A percentile compares a stretch with the other conserved stretches of the same genome.
Evolutionary conservation across 2,888 invertebrate genomes (phyloP).

Genomic region (Eupithecia pulchellata): DNA sequence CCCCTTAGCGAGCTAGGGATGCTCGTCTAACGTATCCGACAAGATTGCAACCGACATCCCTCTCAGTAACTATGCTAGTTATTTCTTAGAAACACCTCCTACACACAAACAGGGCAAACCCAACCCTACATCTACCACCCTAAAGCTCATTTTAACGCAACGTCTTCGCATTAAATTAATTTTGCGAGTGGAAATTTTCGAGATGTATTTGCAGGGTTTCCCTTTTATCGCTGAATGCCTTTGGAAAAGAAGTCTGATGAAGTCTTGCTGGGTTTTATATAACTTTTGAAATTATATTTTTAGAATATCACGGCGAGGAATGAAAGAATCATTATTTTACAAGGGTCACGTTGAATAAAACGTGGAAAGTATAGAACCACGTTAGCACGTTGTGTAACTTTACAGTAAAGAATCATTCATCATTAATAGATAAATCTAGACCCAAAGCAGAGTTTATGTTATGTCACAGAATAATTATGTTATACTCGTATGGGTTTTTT

Average conservation of each 20-base stretch:
- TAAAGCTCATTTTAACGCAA: slow-evolving; percentile 6
- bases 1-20: slow-evolving; percentile 6
- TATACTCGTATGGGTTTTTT: too few relatives aligned
- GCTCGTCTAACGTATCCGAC: slow-evolving; percentile 47
- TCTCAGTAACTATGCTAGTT: slow-evolving; percentile 22
- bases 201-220: slow-evolving; percentile 32
- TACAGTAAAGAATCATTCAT: too few relatives aligned
- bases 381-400: background rate
- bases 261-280: slow-evolving; percentile 13
- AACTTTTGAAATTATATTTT: slow-evolving; percentile 14
- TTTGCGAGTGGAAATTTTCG: slow-evolving; percentile 33
- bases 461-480: too few relatives aligned
- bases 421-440: too few relatives aligned
- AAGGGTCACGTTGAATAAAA: background rate
- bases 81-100: slow-evolving; percentile 26
- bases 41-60: slow-evolving; percentile 42
- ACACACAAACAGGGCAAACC: slow-evolving; percentile 10
- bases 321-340: slow-evolving; percentile 7
- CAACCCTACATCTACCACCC: background rate
- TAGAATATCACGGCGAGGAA: background rate
- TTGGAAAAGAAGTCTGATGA: slow-evolving; percentile 21
- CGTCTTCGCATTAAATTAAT: slow-evolving; percentile 25
- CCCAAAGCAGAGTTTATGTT: too few relatives aligned
- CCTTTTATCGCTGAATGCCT: slow-evolving; percentile 26
- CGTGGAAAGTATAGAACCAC: background rate